Percentiles rank a stretch among this genome's conserved stretches.
phyloP scores from a whole-genome alignment of 2,113 vertebrate species.

The Malurus alboscapulatus region DNA sequence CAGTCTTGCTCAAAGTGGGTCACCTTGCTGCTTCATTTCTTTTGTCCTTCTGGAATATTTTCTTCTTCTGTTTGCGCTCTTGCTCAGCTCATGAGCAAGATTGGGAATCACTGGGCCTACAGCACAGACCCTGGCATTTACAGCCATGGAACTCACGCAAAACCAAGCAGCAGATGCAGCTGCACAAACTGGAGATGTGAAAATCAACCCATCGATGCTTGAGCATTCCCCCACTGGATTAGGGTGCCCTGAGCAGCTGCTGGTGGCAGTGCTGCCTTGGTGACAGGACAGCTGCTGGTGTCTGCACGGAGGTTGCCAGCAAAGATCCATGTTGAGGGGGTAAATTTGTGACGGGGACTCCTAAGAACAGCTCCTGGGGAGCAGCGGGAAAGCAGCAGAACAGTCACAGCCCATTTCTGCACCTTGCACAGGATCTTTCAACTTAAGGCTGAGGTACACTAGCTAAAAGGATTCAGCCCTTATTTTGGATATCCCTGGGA shows the following conservation, averaged over 20 bases:
- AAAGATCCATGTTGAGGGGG: background rate
- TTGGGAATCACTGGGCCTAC: background rate
- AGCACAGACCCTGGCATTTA: background rate
- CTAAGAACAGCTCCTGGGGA: background rate
- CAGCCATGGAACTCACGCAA: background rate
- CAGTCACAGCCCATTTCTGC: background rate
- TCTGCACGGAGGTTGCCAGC: background rate
- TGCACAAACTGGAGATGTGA: background rate
- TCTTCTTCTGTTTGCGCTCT: background rate
- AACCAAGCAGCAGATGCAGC: background rate
- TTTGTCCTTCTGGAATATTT: background rate
- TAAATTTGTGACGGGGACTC: background rate
- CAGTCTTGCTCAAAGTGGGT: background rate
- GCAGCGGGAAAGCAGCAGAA: background rate
- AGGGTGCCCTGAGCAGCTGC: background rate
- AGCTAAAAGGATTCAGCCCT: background rate
- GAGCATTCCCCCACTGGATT: background rate
- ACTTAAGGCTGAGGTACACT: background rate
- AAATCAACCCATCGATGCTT: rapidly evolving
- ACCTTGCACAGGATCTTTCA: background rate
- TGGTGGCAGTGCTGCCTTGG: background rate
- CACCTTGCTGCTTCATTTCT: background rate
- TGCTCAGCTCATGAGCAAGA: background rate
- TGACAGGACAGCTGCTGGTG: background rate
- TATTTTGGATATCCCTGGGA: background rate